Conservation (phyloP, 2,113 vertebrate genomes). For the Ophthalmolycus amberensis region DNA sequence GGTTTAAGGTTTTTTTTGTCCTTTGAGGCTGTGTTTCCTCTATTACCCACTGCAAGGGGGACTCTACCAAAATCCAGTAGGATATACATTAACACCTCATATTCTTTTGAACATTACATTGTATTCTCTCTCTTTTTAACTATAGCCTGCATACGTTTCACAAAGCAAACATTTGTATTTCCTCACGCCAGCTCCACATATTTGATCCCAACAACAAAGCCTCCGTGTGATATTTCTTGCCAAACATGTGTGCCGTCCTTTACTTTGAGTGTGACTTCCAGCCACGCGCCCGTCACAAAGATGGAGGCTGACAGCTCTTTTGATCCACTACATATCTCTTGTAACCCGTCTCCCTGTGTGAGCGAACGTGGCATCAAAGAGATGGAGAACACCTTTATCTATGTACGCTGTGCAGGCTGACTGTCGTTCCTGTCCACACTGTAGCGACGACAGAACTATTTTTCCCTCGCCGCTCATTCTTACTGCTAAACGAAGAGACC, state of each 20-base stretch:
- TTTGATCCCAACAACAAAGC: slow-evolving; percentile 27
- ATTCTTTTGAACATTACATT: not conserved
- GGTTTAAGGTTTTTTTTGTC: slow-evolving; percentile 7
- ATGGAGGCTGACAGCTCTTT: slow-evolving; percentile 51
- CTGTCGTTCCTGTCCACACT: slow-evolving; percentile 25
- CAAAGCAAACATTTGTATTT: not conserved
- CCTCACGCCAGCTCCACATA: not conserved
- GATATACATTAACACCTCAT: not conserved
- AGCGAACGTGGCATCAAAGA: slow-evolving; percentile 54
- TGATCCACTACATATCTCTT: slow-evolving; percentile 58
- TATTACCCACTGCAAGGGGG: slow-evolving; percentile 1
- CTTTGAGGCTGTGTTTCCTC: not conserved
- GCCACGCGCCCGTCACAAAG: slow-evolving; percentile 24
- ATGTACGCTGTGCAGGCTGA: slow-evolving; percentile 8
- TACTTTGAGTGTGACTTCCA: slow-evolving; percentile 26
- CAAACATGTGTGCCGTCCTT: slow-evolving; percentile 12
- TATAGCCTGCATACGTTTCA: not conserved
- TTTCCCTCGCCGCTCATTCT: not conserved
- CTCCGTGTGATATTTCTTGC: not conserved
- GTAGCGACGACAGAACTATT: slow-evolving; percentile 27
- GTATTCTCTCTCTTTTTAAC: not conserved
- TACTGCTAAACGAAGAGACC: not conserved
- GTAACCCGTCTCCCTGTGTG: slow-evolving; percentile 62
- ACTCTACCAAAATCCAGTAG: not conserved
- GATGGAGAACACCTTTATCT: slow-evolving; percentile 60